A percentile compares a stretch with the other conserved stretches of the same genome.
Conservation (phyloP, 2,113 vertebrate genomes). For the Chlorodrepanis virens region DNA sequence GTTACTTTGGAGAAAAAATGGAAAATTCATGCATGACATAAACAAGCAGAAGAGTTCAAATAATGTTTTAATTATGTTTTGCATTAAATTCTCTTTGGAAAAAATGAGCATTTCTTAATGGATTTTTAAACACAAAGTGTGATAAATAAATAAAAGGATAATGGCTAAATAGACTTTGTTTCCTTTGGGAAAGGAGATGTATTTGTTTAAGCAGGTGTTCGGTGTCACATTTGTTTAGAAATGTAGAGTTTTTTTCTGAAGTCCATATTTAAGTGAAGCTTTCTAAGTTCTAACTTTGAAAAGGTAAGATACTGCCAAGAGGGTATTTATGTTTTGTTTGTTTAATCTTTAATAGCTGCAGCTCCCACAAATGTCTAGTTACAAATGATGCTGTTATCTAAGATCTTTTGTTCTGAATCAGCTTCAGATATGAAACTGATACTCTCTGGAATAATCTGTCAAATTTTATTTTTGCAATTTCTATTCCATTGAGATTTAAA, state of each 20-base stretch:
- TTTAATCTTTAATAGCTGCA: not conserved
- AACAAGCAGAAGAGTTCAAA: not conserved
- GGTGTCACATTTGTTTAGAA: not conserved
- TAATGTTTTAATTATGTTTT: not conserved
- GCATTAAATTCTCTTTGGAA: not conserved
- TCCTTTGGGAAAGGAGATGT: not conserved
- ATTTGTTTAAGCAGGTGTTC: not conserved
- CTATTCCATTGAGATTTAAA: not conserved
- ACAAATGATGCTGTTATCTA: not conserved
- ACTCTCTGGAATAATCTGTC: not conserved
- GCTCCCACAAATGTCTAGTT: not conserved
- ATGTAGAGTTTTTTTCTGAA: not conserved
- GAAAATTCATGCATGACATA: not conserved
- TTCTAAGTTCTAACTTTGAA: not conserved
- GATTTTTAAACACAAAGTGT: not conserved
- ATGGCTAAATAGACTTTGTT: not conserved
- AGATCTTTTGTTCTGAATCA: not conserved
- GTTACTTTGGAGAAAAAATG: not conserved
- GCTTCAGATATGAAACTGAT: not conserved
- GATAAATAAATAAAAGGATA: not conserved
- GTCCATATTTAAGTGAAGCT: not conserved
- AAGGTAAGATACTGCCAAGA: not conserved
- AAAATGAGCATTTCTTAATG: not conserved
- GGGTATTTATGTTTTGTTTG: not conserved
- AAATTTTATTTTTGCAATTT: not conserved